Conservation (phyloP, 2,797 vertebrate genomes). For the Acanthopagrus latus region DNA sequence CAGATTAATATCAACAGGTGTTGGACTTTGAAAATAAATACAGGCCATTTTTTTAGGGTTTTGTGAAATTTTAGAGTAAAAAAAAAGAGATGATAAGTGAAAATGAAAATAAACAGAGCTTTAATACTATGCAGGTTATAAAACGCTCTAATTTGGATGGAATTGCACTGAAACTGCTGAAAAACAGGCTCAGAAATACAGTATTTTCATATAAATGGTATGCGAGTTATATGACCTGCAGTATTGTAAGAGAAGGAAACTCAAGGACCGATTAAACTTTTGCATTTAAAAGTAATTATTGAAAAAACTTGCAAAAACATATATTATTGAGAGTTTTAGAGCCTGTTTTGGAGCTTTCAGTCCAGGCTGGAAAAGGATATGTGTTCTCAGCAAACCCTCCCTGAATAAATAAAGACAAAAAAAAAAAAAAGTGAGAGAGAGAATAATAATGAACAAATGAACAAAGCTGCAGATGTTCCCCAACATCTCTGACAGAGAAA, state of each 20-base stretch:
- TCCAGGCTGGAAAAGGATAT: not conserved
- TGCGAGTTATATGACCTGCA: not conserved
- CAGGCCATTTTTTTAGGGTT: too few relatives aligned
- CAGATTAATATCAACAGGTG: not conserved
- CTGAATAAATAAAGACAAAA: slow-evolving; percentile 30
- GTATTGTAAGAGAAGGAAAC: not conserved
- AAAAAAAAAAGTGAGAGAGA: not conserved
- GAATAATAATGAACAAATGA: slow-evolving; percentile 41
- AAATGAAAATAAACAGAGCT: not conserved
- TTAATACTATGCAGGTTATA: not conserved
- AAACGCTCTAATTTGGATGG: not conserved
- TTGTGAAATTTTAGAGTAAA: too few relatives aligned
- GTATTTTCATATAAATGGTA: not conserved
- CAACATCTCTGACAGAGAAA: slow-evolving; percentile 21
- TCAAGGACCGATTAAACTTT: not conserved
- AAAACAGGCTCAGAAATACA: not conserved
- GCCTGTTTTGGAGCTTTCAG: slow-evolving; percentile 29
- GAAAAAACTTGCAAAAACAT: not conserved
- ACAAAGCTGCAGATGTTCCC: slow-evolving; percentile 46
- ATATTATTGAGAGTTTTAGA: slow-evolving; percentile 25
- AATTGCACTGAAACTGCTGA: not conserved
- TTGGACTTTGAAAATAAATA: not conserved
- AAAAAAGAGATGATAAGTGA: too few relatives aligned
- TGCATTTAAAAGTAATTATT: slow-evolving; percentile 5
- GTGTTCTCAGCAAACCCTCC: slow-evolving; percentile 27